phyloP scores from a whole-genome alignment of 1,140 invertebrate genomes.

The Aphaenogaster ashmeadi region DNA sequence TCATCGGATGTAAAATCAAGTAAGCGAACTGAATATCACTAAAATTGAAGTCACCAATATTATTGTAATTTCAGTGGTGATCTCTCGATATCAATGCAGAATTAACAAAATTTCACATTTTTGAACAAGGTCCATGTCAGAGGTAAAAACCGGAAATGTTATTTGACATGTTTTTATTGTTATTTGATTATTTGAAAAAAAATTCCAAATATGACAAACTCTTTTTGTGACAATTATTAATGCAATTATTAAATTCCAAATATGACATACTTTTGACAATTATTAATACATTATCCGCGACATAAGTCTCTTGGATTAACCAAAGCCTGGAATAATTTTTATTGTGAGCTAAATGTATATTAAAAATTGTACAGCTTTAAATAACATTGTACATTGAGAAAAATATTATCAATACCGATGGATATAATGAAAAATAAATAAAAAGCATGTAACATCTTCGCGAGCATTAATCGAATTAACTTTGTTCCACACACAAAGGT shows the following conservation, averaged over 20 bases:
- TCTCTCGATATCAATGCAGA: background rate
- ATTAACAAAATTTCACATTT: too few species aligned
- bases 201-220: too few species aligned
- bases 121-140: too few species aligned
- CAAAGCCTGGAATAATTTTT: background rate
- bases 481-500: background rate
- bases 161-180: too few species aligned
- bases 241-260: too few species aligned
- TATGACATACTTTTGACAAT: background rate
- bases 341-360: background rate
- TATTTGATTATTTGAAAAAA: too few species aligned
- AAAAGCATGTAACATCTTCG: background rate
- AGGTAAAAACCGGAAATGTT: too few species aligned
- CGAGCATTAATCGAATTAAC: background rate
- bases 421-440: background rate
- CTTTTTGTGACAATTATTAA: too few species aligned
- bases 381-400: background rate
- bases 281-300: background rate
- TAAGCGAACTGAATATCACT: background rate
- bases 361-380: background rate
- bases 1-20: slow-evolving; percentile 34
- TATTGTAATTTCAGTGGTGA: background rate
- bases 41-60: slow-evolving; percentile 24
- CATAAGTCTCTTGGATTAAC: background rate
- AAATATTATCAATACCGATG: slow-evolving; percentile 6